Percentiles rank a stretch among this genome's conserved stretches.
These are phyloP conservation scores for Zalophus californianus DNA, from an alignment of 2,797 vertebrate genomes.

Conservation along the genomic window DNA sequence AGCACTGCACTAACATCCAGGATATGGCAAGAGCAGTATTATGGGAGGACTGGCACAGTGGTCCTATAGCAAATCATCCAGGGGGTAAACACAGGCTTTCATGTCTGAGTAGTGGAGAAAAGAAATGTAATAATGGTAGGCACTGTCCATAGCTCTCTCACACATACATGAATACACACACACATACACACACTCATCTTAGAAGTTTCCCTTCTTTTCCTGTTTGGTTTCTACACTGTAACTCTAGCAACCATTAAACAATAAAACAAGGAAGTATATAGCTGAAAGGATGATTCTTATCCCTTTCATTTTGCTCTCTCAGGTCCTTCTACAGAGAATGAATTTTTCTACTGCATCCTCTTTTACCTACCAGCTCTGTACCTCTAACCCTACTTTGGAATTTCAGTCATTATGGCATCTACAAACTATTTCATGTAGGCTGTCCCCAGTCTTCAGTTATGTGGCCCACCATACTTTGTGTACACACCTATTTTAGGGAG, in stretches of 20 bases:
- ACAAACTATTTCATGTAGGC: neutral
- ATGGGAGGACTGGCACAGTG: accelerated
- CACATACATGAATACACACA: too few relatives aligned
- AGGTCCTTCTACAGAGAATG: neutral
- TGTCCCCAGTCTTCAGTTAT: neutral
- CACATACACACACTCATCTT: neutral
- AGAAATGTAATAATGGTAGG: neutral
- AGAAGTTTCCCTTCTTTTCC: neutral
- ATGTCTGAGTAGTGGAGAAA: neutral
- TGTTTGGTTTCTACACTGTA: neutral
- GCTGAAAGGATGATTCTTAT: neutral
- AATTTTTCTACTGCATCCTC: neutral
- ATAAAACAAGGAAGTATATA: neutral
- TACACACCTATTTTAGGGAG: neutral
- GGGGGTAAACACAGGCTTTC: neutral
- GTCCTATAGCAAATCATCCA: neutral
- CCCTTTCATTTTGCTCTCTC: neutral
- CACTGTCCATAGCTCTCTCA: neutral
- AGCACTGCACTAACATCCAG: neutral
- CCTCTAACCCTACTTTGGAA: neutral
- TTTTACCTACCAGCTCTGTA: neutral
- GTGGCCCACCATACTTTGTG: neutral
- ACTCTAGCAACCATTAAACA: neutral
- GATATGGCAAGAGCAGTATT: neutral
- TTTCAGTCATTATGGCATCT: neutral